Evolutionary conservation across 1,140 invertebrate species (phyloP), one percentile per base, ranked within the genome.

Genomic region (Drosophila tsacasi): DNA sequence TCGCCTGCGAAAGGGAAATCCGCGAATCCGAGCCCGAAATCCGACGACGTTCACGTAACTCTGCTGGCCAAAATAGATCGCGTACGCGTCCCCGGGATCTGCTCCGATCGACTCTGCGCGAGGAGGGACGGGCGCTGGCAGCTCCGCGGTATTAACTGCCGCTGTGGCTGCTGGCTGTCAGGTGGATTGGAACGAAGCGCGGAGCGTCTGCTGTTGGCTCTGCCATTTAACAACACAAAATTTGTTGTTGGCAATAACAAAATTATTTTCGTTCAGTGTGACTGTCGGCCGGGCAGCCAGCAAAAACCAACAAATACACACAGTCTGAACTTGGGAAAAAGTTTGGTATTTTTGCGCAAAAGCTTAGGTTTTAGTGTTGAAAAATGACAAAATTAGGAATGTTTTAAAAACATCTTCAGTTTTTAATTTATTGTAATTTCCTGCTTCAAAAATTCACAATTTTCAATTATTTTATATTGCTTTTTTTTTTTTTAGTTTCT

Each of bases 191-290:
- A 44, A 42, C 55, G 25, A 39, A 60, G 68, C 68, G 44, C 68
- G 57, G 46, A 39, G 46, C 39, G 68, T 47, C 58, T 35, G 49
- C 55, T 42, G 30, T 37, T 74, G 44, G 68, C 71, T 60, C 55
- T 50, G 67, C 71, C 71, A 74, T 74, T 74, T 73, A 74, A 73
- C 67, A 72, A 73, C 55, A 72, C 35, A 60, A 55, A 37, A 60
- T 60, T 69, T 72, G 64, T 73, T 60, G 69, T 71, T 72, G 54
- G 54, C 67, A 58, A 67, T 58, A 73, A 60, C 69, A 71, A 71
- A 65, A 68, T 68, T 55, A 68, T 68, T 71, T 69, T 69, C 64
- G 67, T 57, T 46, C n/a, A 47, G 49, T 37, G 64, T 71, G 64
- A 35, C 64, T 32, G 64, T n/a, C 12, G 42, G 30, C 10, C 3